Conservation (phyloP, 2,888 invertebrate species). For the Eristalis intricaria region DNA sequence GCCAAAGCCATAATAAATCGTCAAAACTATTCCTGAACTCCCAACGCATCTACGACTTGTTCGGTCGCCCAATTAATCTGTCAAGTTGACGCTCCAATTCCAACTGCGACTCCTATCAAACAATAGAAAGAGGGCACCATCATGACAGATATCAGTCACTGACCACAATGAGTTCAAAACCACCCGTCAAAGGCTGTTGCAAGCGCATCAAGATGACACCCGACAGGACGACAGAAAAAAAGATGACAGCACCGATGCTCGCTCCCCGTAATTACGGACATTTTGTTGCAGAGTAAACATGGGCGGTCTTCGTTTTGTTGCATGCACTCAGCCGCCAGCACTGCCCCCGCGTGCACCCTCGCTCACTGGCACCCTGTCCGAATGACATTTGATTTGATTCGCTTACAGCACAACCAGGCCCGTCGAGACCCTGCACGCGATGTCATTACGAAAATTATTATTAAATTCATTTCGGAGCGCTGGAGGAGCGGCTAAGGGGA, state of each 20-base stretch:
- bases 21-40: background rate
- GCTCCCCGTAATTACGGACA: conserved; percentile 45
- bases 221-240: background rate
- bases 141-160: conserved; percentile 25
- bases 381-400: conserved; percentile 71
- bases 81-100: background rate
- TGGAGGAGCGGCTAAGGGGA: background rate
- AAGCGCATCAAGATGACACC: conserved; percentile 11
- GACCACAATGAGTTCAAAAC: conserved; percentile 52
- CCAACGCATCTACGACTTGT: background rate
- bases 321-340: conserved; percentile 39
- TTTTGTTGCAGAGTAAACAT: conserved; percentile 59
- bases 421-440: conserved; percentile 41
- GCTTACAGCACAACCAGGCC: conserved; percentile 27
- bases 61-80: background rate
- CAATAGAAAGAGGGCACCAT: background rate
- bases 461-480: conserved; percentile 10
- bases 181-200: conserved; percentile 30
- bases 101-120: background rate
- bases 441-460: conserved; percentile 33
- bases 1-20: background rate
- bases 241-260: conserved; percentile 33
- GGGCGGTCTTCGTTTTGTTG: conserved; percentile 44
- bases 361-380: background rate
- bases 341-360: background rate